phyloP scores from a whole-genome alignment of 1,140 invertebrate genomes.

The Rhizoglyphus robini region DNA sequence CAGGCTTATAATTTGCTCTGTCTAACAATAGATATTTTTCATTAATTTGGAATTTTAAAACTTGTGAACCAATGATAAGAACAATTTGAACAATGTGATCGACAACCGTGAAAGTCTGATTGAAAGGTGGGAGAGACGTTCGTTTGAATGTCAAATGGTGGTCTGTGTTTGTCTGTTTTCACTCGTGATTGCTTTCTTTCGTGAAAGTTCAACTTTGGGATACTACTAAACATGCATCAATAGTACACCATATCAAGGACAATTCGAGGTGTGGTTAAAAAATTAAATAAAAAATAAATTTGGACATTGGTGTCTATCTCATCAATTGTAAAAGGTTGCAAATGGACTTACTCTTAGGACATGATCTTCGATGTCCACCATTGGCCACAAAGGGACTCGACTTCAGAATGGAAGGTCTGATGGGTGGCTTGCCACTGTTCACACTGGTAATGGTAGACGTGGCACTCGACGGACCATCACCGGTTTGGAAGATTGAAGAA shows the following conservation, averaged over 20 bases:
- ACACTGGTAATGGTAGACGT: neutral
- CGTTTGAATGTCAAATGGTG: too few relatives aligned
- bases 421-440: neutral
- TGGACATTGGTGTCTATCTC: neutral
- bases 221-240: too few relatives aligned
- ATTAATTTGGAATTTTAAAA: too few relatives aligned
- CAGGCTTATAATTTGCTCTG: too few relatives aligned
- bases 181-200: too few relatives aligned
- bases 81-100: too few relatives aligned
- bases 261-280: neutral
- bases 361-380: neutral
- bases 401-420: neutral
- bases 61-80: too few relatives aligned
- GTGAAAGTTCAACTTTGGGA: too few relatives aligned
- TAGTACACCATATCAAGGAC: neutral
- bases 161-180: too few relatives aligned
- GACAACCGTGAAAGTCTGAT: too few relatives aligned
- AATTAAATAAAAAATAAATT: neutral
- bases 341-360: constrained; percentile 1
- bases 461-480: neutral
- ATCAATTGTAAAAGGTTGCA: neutral
- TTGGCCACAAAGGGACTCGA: neutral
- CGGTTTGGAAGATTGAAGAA: neutral
- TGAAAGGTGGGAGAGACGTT: too few relatives aligned
- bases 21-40: too few relatives aligned